Conservation (phyloP, 2,888 invertebrate species). For the Apodemia duryi region DNA sequence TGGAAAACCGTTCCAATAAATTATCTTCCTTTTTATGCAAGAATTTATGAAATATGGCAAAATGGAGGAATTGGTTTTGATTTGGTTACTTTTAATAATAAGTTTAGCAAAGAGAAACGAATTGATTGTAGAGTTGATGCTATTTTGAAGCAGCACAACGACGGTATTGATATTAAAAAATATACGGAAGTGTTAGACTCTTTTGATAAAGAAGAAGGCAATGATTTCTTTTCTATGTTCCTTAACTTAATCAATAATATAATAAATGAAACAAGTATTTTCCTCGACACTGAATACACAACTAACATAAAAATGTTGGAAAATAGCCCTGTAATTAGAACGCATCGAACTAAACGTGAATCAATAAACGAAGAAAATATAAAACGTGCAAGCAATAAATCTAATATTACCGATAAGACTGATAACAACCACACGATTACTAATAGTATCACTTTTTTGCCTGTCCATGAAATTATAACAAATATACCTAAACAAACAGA, state of each 20-base stretch:
- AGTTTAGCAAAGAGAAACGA: constrained; percentile 37
- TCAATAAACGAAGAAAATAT: constrained; percentile 7
- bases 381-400: constrained; percentile 1
- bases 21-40: constrained; percentile 68
- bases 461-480: not conserved
- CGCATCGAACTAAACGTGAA: constrained; percentile 38
- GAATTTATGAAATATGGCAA: constrained; percentile 76
- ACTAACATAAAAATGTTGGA: constrained; percentile 30
- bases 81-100: constrained; percentile 44
- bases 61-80: constrained; percentile 73
- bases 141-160: constrained; percentile 58
- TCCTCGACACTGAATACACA: constrained; percentile 41
- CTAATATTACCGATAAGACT: not conserved
- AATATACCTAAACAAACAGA: constrained; percentile 23
- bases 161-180: constrained; percentile 50
- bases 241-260: constrained; percentile 44
- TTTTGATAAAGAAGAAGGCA: constrained; percentile 49
- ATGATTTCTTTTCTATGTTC: constrained; percentile 45
- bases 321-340: constrained; percentile 35
- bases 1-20: constrained; percentile 68
- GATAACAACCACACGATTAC: not conserved
- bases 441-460: not conserved
- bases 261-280: constrained; percentile 44
- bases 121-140: constrained; percentile 43
- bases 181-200: constrained; percentile 47